These are phyloP conservation scores for Drosophila tropicalis DNA, from an alignment of 1,140 invertebrate species.

Conservation along the genomic window DNA sequence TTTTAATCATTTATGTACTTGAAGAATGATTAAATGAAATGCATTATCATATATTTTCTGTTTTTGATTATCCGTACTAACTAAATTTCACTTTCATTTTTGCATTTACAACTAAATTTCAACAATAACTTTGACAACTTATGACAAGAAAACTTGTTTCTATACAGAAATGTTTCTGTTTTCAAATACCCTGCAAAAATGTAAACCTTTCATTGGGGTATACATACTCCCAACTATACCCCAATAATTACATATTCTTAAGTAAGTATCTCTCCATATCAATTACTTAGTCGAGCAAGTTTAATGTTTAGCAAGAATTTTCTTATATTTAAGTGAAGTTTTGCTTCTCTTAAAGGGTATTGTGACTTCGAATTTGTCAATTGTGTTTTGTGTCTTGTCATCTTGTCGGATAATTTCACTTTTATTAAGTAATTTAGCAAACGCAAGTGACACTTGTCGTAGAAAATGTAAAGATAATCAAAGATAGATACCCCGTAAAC, in stretches of 20 bases:
- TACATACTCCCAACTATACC: too few species aligned
- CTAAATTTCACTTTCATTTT: conserved; percentile 75
- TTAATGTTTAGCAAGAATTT: too few species aligned
- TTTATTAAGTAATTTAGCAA: conserved; percentile 77
- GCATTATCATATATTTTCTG: conserved; percentile 1
- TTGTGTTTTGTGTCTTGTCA: too few species aligned
- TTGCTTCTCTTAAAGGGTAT: too few species aligned
- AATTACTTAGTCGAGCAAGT: too few species aligned
- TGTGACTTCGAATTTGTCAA: too few species aligned
- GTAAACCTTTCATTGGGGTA: neutral
- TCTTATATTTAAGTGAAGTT: too few species aligned
- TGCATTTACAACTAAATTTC: conserved; percentile 56
- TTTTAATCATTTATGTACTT: too few species aligned
- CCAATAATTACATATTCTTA: too few species aligned
- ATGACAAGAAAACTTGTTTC: conserved; percentile 60
- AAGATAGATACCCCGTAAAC: conserved; percentile 22
- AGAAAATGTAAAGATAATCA: conserved; percentile 34
- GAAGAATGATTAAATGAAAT: conserved; percentile 2
- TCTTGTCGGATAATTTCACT: conserved; percentile 69
- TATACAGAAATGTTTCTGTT: conserved; percentile 12
- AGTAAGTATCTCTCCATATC: too few species aligned
- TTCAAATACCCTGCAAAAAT: neutral
- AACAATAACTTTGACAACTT: neutral
- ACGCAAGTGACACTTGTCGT: conserved; percentile 67
- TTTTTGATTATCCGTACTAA: conserved; percentile 25